These are phyloP conservation scores for Trichosurus vulpecula DNA, from an alignment of 2,797 vertebrate species.

Conservation along the genomic window DNA sequence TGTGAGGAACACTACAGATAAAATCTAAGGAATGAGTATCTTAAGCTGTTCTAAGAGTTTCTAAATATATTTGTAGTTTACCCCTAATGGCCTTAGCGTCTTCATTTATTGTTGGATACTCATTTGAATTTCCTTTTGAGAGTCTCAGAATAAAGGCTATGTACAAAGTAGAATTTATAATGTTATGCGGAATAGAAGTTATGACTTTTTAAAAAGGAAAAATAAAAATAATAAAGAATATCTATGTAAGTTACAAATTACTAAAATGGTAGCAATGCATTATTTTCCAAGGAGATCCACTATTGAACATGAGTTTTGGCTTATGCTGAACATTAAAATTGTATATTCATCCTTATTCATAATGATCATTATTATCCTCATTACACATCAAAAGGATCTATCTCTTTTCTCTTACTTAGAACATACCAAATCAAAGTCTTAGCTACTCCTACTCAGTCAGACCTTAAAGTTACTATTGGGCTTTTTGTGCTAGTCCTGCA, in stretches of 20 bases:
- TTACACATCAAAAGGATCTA: constrained; percentile 7
- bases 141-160: constrained; percentile 20
- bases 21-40: not conserved
- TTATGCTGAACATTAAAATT: constrained; percentile 43
- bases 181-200: not conserved
- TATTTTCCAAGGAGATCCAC: constrained; percentile 43
- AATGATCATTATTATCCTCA: not conserved
- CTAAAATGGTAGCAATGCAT: constrained; percentile 6
- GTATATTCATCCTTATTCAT: not conserved
- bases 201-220: constrained; percentile 10
- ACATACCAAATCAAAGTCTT: not conserved
- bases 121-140: constrained; percentile 45
- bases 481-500: not conserved
- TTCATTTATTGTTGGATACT: not conserved
- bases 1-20: not conserved
- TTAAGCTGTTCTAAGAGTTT: not conserved
- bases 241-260: not conserved
- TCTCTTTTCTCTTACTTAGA: not conserved
- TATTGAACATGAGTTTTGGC: constrained; percentile 14
- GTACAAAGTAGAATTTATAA: not conserved
- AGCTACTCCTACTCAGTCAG: not conserved
- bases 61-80: not conserved
- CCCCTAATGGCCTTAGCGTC: constrained; percentile 26
- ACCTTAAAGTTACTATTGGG: constrained; percentile 36
- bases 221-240: constrained; percentile 42